Percentiles rank a stretch among this genome's conserved stretches.
phyloP scores from a whole-genome alignment of 2,888 invertebrate genomes.

The Hypsopygia costalis region DNA sequence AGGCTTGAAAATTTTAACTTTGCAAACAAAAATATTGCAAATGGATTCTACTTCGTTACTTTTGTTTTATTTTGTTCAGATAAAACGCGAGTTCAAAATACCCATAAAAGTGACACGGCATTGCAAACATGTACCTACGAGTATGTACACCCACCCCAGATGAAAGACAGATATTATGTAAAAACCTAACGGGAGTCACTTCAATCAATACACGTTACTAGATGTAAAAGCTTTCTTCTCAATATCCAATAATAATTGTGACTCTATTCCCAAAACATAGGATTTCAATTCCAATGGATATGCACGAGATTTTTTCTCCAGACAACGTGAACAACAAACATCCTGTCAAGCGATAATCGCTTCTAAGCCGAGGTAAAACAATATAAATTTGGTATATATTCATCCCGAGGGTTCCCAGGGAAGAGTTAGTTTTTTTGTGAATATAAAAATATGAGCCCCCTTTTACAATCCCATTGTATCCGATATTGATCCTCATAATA shows the following conservation, averaged over 20 bases:
- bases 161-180: constrained; percentile 76
- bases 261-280: constrained; percentile 36
- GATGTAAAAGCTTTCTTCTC: constrained; percentile 70
- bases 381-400: constrained; percentile 30
- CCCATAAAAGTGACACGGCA: constrained; percentile 32
- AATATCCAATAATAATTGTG: constrained; percentile 28
- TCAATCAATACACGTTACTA: constrained; percentile 79
- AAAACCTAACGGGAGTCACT: constrained; percentile 77
- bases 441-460: constrained; percentile 80
- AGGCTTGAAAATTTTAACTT: no score
- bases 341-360: constrained; percentile 48
- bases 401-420: constrained; percentile 46
- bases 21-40: no score
- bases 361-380: constrained; percentile 46
- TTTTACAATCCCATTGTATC: constrained; percentile 77
- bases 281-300: constrained; percentile 28
- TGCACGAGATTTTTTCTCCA: constrained; percentile 45
- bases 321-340: constrained; percentile 61
- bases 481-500: constrained; percentile 78
- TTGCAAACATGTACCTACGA: constrained; percentile 40
- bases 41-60: not conserved
- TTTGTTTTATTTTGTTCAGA: not conserved
- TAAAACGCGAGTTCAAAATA: constrained; percentile 26
- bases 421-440: constrained; percentile 76
- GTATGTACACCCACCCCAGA: constrained; percentile 57